phyloP scores from a whole-genome alignment of 2,797 vertebrate species.

The Microhierax caerulescens region DNA sequence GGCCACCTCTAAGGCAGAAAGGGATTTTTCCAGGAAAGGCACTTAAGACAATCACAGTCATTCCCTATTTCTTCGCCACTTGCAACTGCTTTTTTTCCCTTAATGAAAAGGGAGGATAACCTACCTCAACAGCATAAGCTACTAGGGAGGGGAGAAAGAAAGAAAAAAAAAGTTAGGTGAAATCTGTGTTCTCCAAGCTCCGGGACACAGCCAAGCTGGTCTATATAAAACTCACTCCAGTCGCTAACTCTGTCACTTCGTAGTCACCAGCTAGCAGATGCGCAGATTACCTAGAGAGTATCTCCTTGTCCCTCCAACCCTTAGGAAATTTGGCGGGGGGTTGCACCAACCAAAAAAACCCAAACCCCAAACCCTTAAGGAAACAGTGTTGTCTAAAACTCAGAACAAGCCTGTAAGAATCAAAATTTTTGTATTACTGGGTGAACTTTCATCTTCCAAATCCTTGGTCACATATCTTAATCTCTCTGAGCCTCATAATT shows the following conservation, averaged over 20 bases:
- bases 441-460: not conserved
- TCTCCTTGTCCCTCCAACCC: not conserved
- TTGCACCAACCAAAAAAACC: fast-evolving
- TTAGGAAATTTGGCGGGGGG: not conserved
- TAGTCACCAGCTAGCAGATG: not conserved
- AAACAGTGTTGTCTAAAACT: not conserved
- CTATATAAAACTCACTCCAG: not conserved
- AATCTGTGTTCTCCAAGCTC: not conserved
- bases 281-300: not conserved
- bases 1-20: slow-evolving; percentile 17
- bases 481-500: not conserved
- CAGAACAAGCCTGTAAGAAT: not conserved
- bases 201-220: not conserved
- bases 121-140: not conserved
- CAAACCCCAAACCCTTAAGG: fast-evolving
- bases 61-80: not conserved
- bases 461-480: not conserved
- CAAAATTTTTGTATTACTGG: not conserved
- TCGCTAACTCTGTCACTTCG: not conserved
- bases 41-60: not conserved
- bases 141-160: not conserved
- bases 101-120: not conserved
- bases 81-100: not conserved
- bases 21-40: slow-evolving; percentile 44
- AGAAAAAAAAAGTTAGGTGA: not conserved